A percentile compares a stretch with the other conserved stretches of the same genome.
phyloP scores from a whole-genome alignment of 2,888 invertebrate species.

The Eulithis prunata region DNA sequence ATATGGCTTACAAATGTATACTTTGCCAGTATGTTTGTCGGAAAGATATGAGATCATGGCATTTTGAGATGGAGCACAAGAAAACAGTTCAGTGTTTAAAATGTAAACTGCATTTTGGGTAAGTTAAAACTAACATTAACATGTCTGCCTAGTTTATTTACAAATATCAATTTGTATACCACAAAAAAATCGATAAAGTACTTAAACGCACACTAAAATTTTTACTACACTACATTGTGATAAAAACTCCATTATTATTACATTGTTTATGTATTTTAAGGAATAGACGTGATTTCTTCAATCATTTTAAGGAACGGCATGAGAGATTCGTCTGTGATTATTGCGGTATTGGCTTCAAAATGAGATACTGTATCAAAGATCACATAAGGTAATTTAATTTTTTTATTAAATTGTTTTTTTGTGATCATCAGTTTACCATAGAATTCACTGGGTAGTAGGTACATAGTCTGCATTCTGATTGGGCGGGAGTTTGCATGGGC shows the following conservation, averaged over 20 bases:
- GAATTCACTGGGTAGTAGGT: too few relatives aligned
- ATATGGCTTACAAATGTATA: conserved; percentile 41
- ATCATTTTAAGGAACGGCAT: conserved; percentile 57
- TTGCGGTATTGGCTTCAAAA: conserved; percentile 61
- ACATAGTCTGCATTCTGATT: too few relatives aligned
- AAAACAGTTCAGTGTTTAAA: conserved; percentile 50
- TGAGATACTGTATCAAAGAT: conserved; percentile 58
- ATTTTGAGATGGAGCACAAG: conserved; percentile 39
- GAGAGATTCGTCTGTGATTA: conserved; percentile 56
- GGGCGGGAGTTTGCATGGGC: too few relatives aligned
- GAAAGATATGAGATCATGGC: conserved; percentile 32
- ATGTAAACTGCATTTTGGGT: conserved; percentile 53
- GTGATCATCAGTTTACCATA: too few relatives aligned
- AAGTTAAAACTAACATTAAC: conserved; percentile 27
- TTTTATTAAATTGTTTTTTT: too few relatives aligned
- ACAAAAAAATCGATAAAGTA: too few relatives aligned
- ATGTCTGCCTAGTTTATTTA: too few relatives aligned
- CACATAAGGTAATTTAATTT: conserved; percentile 53
- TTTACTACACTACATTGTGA: too few relatives aligned
- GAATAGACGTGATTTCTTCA: conserved; percentile 48
- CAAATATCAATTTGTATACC: too few relatives aligned
- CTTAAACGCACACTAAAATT: too few relatives aligned
- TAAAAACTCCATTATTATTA: too few relatives aligned
- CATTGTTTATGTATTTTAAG: conserved; percentile 10
- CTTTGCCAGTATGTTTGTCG: conserved; percentile 44